Conservation (phyloP, 2,113 vertebrate species). For the Oncorhynchus keta region DNA sequence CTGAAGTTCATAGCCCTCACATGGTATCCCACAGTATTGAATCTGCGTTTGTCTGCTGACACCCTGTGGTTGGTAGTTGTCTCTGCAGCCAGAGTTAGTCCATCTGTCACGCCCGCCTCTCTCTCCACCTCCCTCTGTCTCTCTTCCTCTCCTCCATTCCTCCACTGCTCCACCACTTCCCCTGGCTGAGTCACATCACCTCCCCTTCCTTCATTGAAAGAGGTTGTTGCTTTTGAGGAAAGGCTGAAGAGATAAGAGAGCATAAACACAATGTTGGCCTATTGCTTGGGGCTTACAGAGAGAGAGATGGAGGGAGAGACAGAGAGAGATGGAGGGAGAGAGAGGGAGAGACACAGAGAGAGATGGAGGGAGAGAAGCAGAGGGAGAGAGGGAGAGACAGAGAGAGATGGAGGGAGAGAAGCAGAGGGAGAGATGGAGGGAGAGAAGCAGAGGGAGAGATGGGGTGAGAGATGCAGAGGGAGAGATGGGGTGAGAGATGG, state of each 20-base stretch:
- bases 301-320: neutral
- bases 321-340: neutral
- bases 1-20: slow-evolving; percentile 34
- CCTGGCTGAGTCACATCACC: slow-evolving; percentile 43
- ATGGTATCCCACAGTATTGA: slow-evolving; percentile 59
- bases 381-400: no score
- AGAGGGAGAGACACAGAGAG: no score
- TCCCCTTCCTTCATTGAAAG: slow-evolving; percentile 34
- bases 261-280: slow-evolving; percentile 15
- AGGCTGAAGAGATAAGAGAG: slow-evolving; percentile 22
- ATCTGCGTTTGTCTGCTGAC: slow-evolving; percentile 65
- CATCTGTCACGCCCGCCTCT: slow-evolving; percentile 43
- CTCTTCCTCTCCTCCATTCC: slow-evolving; percentile 38
- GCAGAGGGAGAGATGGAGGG: no score
- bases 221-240: slow-evolving; percentile 37
- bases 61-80: slow-evolving; percentile 47
- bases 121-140: slow-evolving; percentile 45
- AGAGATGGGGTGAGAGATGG: no score
- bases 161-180: slow-evolving; percentile 18
- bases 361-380: no score
- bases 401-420: no score
- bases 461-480: no score
- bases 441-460: no score
- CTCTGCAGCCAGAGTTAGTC: slow-evolving; percentile 43
- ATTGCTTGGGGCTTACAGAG: slow-evolving; percentile 7